These are phyloP conservation scores for Drosophila orena DNA, from an alignment of 1,140 invertebrate genomes.

Conservation along the genomic window DNA sequence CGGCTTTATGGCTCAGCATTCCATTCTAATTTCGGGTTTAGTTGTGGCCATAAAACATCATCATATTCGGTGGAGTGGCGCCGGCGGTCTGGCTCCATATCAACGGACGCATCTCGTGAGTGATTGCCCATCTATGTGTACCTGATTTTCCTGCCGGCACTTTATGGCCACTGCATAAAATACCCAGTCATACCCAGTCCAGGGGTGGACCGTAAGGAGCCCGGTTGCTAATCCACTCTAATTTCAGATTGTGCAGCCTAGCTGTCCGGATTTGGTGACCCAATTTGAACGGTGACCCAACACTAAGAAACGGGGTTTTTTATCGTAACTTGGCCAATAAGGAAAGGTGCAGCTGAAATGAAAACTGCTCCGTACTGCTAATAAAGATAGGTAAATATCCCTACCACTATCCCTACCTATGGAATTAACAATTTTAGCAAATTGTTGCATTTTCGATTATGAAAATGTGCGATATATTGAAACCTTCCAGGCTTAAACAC, in stretches of 20 bases:
- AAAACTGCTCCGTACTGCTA: too few relatives aligned
- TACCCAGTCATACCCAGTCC: not conserved
- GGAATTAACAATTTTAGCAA: too few relatives aligned
- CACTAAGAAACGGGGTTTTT: not conserved
- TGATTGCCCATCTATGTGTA: constrained; percentile 32
- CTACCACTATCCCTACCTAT: too few relatives aligned
- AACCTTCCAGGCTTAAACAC: too few relatives aligned
- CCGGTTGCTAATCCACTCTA: not conserved
- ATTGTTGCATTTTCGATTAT: too few relatives aligned
- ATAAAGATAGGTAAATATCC: too few relatives aligned
- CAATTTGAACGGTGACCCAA: too few relatives aligned
- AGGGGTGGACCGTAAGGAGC: not conserved
- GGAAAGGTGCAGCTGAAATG: too few relatives aligned
- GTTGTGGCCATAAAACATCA: constrained; percentile 55
- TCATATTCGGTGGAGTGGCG: constrained; percentile 29
- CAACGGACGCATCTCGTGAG: constrained; percentile 46
- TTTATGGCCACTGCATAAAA: constrained; percentile 25
- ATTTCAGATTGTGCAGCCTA: not conserved
- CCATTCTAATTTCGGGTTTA: constrained; percentile 56
- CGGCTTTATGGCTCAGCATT: constrained; percentile 41
- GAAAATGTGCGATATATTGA: too few relatives aligned
- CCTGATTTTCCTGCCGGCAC: constrained; percentile 37
- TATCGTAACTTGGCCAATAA: too few relatives aligned
- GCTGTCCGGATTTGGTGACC: not conserved
- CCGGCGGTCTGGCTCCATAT: constrained; percentile 2